A percentile compares a stretch with the other conserved stretches of the same genome.
Evolutionary conservation across 2,797 vertebrate genomes (phyloP).

Genomic region (Pseudocheirus occidentalis): DNA sequence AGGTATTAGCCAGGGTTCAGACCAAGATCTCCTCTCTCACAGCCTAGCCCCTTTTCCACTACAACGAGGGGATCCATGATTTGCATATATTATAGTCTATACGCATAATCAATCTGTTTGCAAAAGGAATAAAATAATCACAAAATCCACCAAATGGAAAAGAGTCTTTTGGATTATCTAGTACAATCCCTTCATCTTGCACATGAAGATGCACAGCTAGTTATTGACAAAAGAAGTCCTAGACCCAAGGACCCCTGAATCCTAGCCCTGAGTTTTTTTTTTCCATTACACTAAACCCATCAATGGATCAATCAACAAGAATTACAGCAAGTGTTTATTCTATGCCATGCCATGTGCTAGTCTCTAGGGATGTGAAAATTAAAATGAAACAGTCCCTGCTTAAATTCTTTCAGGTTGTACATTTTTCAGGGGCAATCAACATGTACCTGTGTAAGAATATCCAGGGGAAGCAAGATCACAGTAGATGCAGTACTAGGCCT

Average conservation of each 20-base stretch:
- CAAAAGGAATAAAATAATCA: neutral
- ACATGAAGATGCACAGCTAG: neutral
- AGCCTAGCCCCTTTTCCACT: neutral
- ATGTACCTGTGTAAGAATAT: neutral
- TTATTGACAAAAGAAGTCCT: neutral
- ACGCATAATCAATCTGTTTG: neutral
- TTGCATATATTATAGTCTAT: neutral
- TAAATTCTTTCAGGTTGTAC: neutral
- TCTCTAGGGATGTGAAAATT: neutral
- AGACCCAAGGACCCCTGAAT: neutral
- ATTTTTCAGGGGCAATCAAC: neutral
- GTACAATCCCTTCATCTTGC: neutral
- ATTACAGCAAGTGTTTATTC: neutral
- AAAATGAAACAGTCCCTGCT: neutral
- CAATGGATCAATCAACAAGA: neutral
- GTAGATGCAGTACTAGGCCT: neutral
- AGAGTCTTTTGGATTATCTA: neutral
- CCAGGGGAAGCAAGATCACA: neutral
- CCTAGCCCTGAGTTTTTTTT: neutral
- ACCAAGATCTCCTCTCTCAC: neutral
- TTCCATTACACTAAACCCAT: neutral
- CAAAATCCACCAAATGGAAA: neutral
- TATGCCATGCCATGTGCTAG: neutral
- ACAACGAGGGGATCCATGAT: neutral
- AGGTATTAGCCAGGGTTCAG: neutral